These are phyloP conservation scores for Mactra quadrangularis DNA, from an alignment of 1,140 invertebrate genomes.

Conservation along the genomic window DNA sequence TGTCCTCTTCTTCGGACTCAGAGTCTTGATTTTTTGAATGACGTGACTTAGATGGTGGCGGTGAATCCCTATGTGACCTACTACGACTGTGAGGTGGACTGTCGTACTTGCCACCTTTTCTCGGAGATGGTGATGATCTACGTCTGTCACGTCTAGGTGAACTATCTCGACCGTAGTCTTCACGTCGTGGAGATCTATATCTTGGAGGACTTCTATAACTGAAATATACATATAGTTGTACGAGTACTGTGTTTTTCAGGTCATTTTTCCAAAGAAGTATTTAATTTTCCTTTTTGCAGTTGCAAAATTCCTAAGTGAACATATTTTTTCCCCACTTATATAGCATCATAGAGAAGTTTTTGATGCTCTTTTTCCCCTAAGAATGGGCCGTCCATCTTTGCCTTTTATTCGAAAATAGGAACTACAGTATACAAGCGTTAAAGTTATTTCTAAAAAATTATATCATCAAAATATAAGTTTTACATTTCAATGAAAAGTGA, in stretches of 20 bases:
- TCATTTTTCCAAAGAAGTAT: not conserved
- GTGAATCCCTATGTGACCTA: not conserved
- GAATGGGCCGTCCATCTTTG: too few relatives aligned
- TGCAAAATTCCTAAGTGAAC: not conserved
- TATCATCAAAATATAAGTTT: too few relatives aligned
- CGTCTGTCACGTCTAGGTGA: slow-evolving; percentile 3
- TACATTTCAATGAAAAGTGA: too few relatives aligned
- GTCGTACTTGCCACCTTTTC: not conserved
- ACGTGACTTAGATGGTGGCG: slow-evolving; percentile 14
- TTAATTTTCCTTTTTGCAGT: not conserved
- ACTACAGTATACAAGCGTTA: too few relatives aligned
- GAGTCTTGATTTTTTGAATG: not conserved
- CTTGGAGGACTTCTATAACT: slow-evolving; percentile 40
- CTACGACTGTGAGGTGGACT: slow-evolving; percentile 11
- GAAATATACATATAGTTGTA: not conserved
- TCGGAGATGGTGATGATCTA: slow-evolving; percentile 18
- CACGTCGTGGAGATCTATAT: slow-evolving; percentile 37
- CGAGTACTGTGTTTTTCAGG: not conserved
- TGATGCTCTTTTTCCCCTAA: too few relatives aligned
- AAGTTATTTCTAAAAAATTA: too few relatives aligned
- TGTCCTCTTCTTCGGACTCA: not conserved
- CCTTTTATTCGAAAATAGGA: too few relatives aligned
- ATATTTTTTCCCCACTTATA: too few relatives aligned
- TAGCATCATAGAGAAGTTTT: too few relatives aligned
- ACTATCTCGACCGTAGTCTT: slow-evolving; percentile 2